Conservation (phyloP, 2,797 vertebrate species). For the Sebastes nivosus region DNA sequence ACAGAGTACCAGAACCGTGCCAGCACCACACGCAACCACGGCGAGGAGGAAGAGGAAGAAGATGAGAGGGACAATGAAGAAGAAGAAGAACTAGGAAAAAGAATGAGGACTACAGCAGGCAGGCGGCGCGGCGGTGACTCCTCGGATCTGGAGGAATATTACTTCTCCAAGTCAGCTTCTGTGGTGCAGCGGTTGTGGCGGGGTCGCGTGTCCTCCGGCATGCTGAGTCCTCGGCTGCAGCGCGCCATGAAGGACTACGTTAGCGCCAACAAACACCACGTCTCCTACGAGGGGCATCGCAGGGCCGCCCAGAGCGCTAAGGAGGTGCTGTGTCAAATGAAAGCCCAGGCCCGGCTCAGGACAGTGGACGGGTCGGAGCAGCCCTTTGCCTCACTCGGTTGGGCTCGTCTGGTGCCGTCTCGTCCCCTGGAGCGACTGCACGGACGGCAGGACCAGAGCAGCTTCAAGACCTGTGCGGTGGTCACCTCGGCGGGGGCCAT, state of each 20-base stretch:
- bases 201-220: conserved; percentile 87
- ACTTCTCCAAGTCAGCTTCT: conserved; percentile 88
- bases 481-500: conserved; percentile 97
- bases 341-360: conserved; percentile 82
- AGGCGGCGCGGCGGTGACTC: conserved; percentile 68
- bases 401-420: conserved; percentile 88
- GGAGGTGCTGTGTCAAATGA: conserved; percentile 90
- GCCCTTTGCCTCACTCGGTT: conserved; percentile 91
- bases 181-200: conserved; percentile 91
- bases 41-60: conserved; percentile 61
- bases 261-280: conserved; percentile 91
- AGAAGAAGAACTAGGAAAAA: conserved; percentile 51
- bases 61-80: conserved; percentile 61
- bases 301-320: conserved; percentile 70
- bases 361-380: conserved; percentile 92
- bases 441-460: conserved; percentile 47
- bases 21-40: conserved; percentile 16
- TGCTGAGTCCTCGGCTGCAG: conserved; percentile 93
- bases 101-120: conserved; percentile 58
- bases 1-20: conserved; percentile 76
- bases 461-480: conserved; percentile 91
- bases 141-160: conserved; percentile 84
- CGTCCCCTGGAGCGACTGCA: conserved; percentile 84
- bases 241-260: conserved; percentile 94
- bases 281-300: conserved; percentile 86